These are phyloP conservation scores for Cabera pusaria DNA, from an alignment of 2,888 invertebrate genomes.

Conservation along the genomic window DNA sequence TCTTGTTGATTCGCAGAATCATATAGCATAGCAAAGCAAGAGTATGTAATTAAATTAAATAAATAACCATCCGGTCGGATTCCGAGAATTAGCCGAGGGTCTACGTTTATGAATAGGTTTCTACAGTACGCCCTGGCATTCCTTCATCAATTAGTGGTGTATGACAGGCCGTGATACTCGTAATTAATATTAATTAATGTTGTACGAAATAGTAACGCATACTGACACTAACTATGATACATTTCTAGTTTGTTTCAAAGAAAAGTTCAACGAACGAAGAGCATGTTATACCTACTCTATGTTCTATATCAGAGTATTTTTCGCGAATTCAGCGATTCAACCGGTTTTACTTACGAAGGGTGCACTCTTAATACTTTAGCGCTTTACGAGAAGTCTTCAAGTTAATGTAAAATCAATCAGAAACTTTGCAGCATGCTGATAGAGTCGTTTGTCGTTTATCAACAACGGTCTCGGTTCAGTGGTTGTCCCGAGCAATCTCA, in stretches of 20 bases:
- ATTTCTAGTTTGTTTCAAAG: slow-evolving; percentile 6
- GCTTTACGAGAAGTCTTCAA: slow-evolving; percentile 4
- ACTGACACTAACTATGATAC: slow-evolving; percentile 12
- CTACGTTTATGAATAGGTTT: slow-evolving; percentile 12
- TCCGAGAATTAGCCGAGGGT: not conserved
- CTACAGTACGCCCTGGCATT: slow-evolving; percentile 28
- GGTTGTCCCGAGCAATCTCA: slow-evolving; percentile 4
- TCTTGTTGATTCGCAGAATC: slow-evolving; percentile 12
- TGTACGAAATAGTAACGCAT: slow-evolving; percentile 31
- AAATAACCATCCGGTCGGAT: slow-evolving; percentile 10
- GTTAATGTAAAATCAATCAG: slow-evolving; percentile 16
- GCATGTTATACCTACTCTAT: no score
- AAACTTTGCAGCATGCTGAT: slow-evolving; percentile 3
- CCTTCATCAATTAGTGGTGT: slow-evolving; percentile 40
- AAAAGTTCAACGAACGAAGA: no score
- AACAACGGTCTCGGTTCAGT: slow-evolving; percentile 9
- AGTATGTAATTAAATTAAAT: slow-evolving; percentile 12
- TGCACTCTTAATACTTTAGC: no score
- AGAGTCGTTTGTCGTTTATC: slow-evolving; percentile 4
- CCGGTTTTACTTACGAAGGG: no score
- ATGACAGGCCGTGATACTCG: slow-evolving; percentile 40
- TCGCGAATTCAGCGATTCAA: no score
- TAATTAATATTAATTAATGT: slow-evolving; percentile 46
- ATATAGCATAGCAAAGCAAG: slow-evolving; percentile 7
- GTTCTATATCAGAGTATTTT: no score